Evolutionary conservation across 2,888 invertebrate genomes (phyloP), one percentile per base, ranked within the genome.

Genomic region (Sesamia inferens): DNA sequence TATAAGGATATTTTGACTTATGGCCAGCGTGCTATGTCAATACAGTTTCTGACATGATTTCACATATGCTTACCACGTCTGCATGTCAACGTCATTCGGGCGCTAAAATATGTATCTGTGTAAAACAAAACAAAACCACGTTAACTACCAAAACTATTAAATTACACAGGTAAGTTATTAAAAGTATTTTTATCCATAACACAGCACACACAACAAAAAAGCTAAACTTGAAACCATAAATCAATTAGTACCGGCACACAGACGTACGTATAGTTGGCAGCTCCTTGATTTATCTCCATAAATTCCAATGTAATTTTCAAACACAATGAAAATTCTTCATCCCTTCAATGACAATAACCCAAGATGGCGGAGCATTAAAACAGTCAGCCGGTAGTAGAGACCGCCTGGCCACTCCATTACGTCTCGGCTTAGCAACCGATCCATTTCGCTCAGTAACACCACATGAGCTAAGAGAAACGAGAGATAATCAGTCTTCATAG

Each of bases 401-500:
- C 74, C 59, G 75, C 47, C 61, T 22, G 47, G 55, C 51, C 63
- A 71, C 81, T 81, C 71, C 59, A 71, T 71, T 76, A 83, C 68
- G 44, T 16, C 51, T 61, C 68, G 57, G 57, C 68, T 83, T 66
- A 75, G 68, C 68, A 63, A 42, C 51, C 71, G 66, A 84, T 83
- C 81, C 66, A 64, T 76, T 71, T 65, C 24, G 59, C 57, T 57
- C 47, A 54, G 65, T 14, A 76, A 47, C 59, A 48, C 58, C 68
- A 44, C 44, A 61, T 51, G 48, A 57, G 64, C 73, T 58, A 54
- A 10, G 55, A 65, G 31, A 54, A 42, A 57, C 10, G 16, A 55
- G 24, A 68, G 22, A 65, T 51, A 70, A 66, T 79, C 65, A 39
- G 62, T 79, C 69, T 73, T 65, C 58, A 63, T 66, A 59, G 57